Evolutionary conservation across 2,113 vertebrate genomes (phyloP).

Genomic region (Stigmatopora nigra): DNA sequence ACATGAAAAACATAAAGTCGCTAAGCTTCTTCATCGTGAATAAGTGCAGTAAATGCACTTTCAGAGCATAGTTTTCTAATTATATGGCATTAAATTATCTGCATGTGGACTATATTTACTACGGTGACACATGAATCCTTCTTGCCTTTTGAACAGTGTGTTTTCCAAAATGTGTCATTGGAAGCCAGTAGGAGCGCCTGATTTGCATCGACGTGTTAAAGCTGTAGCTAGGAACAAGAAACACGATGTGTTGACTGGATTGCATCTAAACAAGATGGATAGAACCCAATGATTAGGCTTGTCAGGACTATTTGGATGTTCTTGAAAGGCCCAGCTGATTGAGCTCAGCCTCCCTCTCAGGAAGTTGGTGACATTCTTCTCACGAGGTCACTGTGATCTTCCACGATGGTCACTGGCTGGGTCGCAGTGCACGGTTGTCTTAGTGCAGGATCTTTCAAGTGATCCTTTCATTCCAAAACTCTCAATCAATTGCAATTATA

Average conservation of each 20-base stretch:
- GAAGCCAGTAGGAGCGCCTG: slow-evolving; percentile 18
- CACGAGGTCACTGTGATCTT: slow-evolving; percentile 46
- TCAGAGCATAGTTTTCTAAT: slow-evolving; percentile 98
- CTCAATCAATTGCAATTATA: background rate
- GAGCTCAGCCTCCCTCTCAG: slow-evolving; percentile 44
- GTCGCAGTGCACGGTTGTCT: background rate
- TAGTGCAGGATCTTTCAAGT: background rate
- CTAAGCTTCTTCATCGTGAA: slow-evolving; percentile 83
- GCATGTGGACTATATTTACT: slow-evolving; percentile 95
- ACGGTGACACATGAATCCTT: slow-evolving; percentile 63
- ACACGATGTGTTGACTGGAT: background rate
- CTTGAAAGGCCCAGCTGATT: slow-evolving; percentile 41
- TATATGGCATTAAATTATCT: slow-evolving; percentile 93
- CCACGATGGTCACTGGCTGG: background rate
- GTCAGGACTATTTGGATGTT: slow-evolving; percentile 4
- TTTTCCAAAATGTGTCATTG: slow-evolving; percentile 40
- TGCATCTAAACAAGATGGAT: background rate
- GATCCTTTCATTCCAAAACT: background rate
- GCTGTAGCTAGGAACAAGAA: background rate
- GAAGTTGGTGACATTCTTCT: slow-evolving; percentile 43
- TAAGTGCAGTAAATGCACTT: slow-evolving; percentile 72
- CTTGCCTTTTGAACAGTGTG: slow-evolving; percentile 39
- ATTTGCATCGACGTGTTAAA: background rate
- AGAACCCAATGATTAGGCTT: background rate
- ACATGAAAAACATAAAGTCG: slow-evolving; percentile 86